Evolutionary conservation across 2,797 vertebrate species (phyloP).

Genomic region (Chaenodraco wilsoni): DNA sequence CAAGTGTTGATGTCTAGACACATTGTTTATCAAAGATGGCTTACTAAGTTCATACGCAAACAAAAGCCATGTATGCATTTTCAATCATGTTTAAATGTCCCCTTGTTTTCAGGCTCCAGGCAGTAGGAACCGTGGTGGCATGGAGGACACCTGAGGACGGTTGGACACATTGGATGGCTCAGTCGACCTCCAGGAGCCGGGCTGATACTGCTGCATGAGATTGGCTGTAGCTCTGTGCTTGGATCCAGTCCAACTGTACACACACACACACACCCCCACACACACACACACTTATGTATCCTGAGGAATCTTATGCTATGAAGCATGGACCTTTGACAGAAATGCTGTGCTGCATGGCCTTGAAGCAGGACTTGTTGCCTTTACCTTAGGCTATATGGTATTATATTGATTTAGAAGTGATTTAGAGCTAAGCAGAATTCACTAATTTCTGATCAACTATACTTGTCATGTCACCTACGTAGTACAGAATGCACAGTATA

Average conservation of each 20-base stretch:
- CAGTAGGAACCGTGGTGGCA: constrained; percentile 47
- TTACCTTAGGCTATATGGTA: constrained; percentile 45
- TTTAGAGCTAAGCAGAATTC: constrained; percentile 19
- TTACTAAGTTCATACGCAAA: background rate
- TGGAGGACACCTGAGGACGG: constrained; percentile 73
- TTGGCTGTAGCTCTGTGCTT: constrained; percentile 48
- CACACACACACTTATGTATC: constrained; percentile 40
- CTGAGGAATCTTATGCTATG: constrained; percentile 44
- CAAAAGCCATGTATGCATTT: constrained; percentile 5
- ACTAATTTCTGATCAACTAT: constrained; percentile 22
- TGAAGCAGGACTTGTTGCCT: constrained; percentile 60
- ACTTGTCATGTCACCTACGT: constrained; percentile 42
- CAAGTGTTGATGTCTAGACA: constrained; percentile 26
- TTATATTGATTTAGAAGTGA: constrained; percentile 47
- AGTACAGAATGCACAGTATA: constrained; percentile 49
- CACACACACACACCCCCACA: no score
- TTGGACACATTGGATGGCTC: constrained; percentile 57
- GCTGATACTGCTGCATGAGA: constrained; percentile 54
- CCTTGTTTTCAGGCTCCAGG: constrained; percentile 50
- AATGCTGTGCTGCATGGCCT: constrained; percentile 58
- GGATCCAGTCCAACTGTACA: constrained; percentile 51
- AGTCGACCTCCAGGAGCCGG: constrained; percentile 51
- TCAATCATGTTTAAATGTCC: constrained; percentile 25
- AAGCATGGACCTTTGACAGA: constrained; percentile 66
- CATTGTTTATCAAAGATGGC: constrained; percentile 23